A percentile compares a stretch with the other conserved stretches of the same genome.
Evolutionary conservation across 2,797 vertebrate species (phyloP).

Genomic region (Pangasius mekongensis): DNA sequence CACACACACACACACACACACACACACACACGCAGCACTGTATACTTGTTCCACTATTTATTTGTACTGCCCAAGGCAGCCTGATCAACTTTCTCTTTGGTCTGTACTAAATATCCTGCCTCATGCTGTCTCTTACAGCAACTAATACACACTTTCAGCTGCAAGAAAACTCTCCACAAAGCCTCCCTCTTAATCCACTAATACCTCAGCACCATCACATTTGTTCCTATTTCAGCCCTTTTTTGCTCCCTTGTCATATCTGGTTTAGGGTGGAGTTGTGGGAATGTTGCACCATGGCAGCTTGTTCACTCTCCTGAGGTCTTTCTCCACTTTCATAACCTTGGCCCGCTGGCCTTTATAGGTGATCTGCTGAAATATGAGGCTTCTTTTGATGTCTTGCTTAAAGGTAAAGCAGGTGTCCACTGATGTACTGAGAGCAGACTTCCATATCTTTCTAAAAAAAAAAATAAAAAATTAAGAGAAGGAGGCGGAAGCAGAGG

Average conservation of each 20-base stretch:
- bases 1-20: slow-evolving; percentile 17
- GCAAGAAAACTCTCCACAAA: neutral
- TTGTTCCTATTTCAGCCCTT: slow-evolving; percentile 1
- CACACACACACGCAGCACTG: slow-evolving; percentile 7
- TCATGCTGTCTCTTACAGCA: neutral
- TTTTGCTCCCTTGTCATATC: slow-evolving; percentile 12
- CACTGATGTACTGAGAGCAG: slow-evolving; percentile 49
- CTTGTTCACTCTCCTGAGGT: slow-evolving; percentile 17
- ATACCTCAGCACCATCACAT: slow-evolving; percentile 1
- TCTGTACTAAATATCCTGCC: slow-evolving; percentile 26
- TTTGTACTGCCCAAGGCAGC: slow-evolving; percentile 32
- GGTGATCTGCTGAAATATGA: slow-evolving; percentile 33
- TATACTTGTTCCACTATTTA: slow-evolving; percentile 30
- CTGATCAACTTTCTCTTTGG: slow-evolving; percentile 28
- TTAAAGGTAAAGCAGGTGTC: slow-evolving; percentile 46
- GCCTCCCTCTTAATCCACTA: neutral
- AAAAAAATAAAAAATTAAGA: neutral
- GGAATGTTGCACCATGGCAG: neutral
- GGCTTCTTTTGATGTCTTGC: slow-evolving; percentile 53
- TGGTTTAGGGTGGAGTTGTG: slow-evolving; percentile 18
- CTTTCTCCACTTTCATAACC: slow-evolving; percentile 27
- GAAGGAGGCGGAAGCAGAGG: neutral
- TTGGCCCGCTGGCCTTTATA: slow-evolving; percentile 21
- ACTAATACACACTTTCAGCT: neutral
- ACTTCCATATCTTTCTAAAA: slow-evolving; percentile 16